Evolutionary conservation across 2,888 invertebrate species (phyloP).

Genomic region (Pristionchus mayeri): DNA sequence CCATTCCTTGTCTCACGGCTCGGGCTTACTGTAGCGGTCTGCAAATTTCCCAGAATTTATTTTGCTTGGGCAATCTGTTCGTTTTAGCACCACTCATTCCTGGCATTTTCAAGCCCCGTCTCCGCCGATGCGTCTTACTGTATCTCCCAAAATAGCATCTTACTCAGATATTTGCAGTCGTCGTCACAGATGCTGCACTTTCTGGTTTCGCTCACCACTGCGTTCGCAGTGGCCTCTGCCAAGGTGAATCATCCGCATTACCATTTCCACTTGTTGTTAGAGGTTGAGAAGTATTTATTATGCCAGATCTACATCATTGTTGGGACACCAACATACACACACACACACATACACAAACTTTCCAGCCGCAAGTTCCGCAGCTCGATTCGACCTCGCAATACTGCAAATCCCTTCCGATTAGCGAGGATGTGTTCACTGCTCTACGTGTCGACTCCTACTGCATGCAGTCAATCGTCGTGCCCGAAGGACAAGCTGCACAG

Average conservation of each 20-base stretch:
- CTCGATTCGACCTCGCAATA: neutral
- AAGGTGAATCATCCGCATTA: neutral
- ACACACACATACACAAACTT: too few relatives aligned
- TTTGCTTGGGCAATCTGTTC: neutral
- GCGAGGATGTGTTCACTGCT: neutral
- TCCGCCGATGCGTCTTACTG: neutral
- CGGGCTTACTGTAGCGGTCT: neutral
- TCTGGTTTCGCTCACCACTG: neutral
- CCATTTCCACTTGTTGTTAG: neutral
- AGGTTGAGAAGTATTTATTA: neutral
- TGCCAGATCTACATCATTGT: too few relatives aligned
- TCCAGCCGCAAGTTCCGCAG: neutral
- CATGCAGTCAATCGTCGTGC: neutral
- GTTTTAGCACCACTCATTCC: neutral
- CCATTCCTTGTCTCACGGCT: neutral
- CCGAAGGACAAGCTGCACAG: neutral
- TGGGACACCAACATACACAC: too few relatives aligned
- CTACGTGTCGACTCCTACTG: neutral
- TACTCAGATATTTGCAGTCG: neutral
- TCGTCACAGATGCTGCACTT: neutral
- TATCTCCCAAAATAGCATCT: neutral
- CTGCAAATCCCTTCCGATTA: neutral
- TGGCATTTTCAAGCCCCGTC: too few relatives aligned
- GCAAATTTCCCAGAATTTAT: neutral
- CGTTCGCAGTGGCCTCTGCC: neutral